Conservation (phyloP, 2,888 invertebrate species). For the Apamea epomidion region DNA sequence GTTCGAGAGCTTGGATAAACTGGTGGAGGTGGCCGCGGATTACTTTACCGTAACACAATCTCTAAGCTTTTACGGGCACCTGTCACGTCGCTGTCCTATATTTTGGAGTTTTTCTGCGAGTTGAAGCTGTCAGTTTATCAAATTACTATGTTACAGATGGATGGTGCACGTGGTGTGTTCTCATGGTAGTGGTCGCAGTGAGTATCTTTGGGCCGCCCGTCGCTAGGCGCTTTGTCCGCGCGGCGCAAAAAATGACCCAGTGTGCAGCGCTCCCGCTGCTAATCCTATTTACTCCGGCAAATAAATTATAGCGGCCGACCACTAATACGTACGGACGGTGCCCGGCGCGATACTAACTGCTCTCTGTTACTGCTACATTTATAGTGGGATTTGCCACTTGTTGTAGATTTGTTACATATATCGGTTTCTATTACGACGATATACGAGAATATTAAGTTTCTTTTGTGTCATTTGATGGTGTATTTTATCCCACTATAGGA, state of each 20-base stretch:
- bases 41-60: slow-evolving; percentile 79
- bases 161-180: slow-evolving; percentile 51
- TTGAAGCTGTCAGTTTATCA: slow-evolving; percentile 47
- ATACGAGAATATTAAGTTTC: slow-evolving; percentile 46
- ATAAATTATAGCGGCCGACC: slow-evolving; percentile 85
- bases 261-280: slow-evolving; percentile 82
- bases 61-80: slow-evolving; percentile 78
- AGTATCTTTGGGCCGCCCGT: slow-evolving; percentile 61
- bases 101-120: slow-evolving; percentile 55
- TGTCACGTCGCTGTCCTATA: slow-evolving; percentile 68
- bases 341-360: slow-evolving; percentile 75
- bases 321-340: slow-evolving; percentile 78
- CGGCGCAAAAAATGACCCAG: slow-evolving; percentile 84
- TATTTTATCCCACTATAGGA: slow-evolving; percentile 22
- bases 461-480: slow-evolving; percentile 42
- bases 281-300: slow-evolving; percentile 87
- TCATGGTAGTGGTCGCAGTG: slow-evolving; percentile 43
- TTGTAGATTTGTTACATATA: slow-evolving; percentile 70
- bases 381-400: slow-evolving; percentile 77
- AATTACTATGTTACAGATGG: slow-evolving; percentile 60
- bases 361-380: slow-evolving; percentile 69
- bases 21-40: slow-evolving; percentile 70
- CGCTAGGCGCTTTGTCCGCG: slow-evolving; percentile 71
- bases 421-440: slow-evolving; percentile 59
- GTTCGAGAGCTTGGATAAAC: slow-evolving; percentile 78